Conservation (phyloP, 30 jellyfish, hydroid and myxozoan species). For the Chrysaora quinquecirrha region DNA sequence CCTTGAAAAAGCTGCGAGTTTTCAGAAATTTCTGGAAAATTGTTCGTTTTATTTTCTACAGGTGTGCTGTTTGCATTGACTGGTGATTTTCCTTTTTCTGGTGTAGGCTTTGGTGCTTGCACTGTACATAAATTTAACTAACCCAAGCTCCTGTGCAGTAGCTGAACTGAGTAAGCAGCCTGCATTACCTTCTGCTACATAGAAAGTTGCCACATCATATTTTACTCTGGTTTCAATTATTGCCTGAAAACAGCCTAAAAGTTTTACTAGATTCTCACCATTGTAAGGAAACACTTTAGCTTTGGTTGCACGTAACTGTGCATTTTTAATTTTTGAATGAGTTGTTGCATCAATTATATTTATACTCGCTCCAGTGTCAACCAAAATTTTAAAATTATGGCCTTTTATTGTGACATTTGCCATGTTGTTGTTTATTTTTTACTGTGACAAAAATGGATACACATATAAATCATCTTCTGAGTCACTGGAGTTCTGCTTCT, state of each 20-base stretch:
- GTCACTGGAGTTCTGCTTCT: background rate
- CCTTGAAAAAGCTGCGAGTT: conserved; percentile 12
- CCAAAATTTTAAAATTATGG: background rate
- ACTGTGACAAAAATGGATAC: background rate
- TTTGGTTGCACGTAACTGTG: background rate
- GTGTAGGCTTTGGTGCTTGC: background rate
- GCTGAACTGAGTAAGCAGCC: conserved; percentile 4
- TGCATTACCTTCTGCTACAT: conserved; percentile 5
- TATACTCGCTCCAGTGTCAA: conserved; percentile 6
- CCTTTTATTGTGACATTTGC: background rate
- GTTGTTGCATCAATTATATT: background rate
- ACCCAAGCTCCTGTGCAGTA: background rate
- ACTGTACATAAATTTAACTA: background rate
- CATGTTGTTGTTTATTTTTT: background rate
- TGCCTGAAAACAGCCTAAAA: conserved; percentile 1
- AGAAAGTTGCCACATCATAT: background rate
- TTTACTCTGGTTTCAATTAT: background rate
- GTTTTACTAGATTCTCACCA: background rate
- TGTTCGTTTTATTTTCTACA: background rate
- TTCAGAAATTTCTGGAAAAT: background rate
- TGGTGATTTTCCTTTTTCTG: background rate
- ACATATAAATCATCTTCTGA: background rate
- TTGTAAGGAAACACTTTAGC: conserved; percentile 8
- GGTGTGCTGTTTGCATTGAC: no score
- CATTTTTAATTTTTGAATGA: background rate